Base-by-base conservation (phyloP, 2,888 invertebrate species). In the Synergus japonicus region DNA sequence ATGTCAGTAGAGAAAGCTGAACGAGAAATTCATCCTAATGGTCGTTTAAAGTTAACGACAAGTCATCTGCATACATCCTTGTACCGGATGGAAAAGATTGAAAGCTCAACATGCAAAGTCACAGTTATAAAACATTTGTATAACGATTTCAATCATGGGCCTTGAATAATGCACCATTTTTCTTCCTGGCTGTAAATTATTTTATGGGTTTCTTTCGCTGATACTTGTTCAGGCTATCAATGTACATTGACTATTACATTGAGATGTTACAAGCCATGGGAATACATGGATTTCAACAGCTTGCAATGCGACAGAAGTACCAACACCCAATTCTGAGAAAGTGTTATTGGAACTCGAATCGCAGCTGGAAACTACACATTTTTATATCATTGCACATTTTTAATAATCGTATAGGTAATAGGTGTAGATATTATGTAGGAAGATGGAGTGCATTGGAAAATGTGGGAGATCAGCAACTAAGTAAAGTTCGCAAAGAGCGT, bases 31-130 rank as follows among this genome's bases (percentile, higher is more conserved):
- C 10, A 2, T 73, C 49, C 49, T 54, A 73, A 37, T 73, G 37
- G 44, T 46, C 29, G 67, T 22, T 46, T 46, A 46, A 67, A 12
- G 46, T 67, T 67, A 67, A 67, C 29, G 46, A 44, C 67, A 46
- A 67, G 67, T 46, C 67, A 67, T 67, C 44, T 67, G 67, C 67
- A 67, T 67, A 67, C 44, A 67, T 67, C 46, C 67, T 67, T 46
- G 44, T 46, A 46, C 22, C 67, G 67, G 29, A 67, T 29, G 12
- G 46, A 18, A 46, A 67, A 67, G 44, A 67, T 67, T 67, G 46
- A 44, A 67, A 67, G 54, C 54, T 54, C 54, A 54, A 54, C 54
- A 67, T 46, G 22, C 44, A 46, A 44, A 67, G 64, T 64, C 22
- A 67, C 10, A 22, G 46, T 67, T 46, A 29, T 44, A 44, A 44